A percentile compares a stretch with the other conserved stretches of the same genome.
Conservation (phyloP, 2,888 invertebrate species). For the Ceraclea dissimilis region DNA sequence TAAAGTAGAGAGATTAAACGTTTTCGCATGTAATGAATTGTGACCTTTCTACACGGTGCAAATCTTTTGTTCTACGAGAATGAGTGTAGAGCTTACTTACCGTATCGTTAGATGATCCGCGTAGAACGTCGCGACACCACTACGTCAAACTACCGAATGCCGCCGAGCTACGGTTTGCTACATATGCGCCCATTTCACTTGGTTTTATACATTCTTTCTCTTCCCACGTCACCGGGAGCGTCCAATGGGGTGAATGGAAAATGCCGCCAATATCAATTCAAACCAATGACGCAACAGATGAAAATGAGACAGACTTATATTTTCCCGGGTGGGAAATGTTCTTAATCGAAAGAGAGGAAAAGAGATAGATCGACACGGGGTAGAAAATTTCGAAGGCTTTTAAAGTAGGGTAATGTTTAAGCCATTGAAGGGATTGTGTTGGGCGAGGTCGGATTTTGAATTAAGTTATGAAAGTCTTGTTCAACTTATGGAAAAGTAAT, state of each 20-base stretch:
- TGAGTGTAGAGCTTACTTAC: neutral
- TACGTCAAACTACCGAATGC: constrained; percentile 16
- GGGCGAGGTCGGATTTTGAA: constrained; percentile 20
- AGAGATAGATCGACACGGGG: constrained; percentile 13
- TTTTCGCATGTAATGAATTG: neutral
- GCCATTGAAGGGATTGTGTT: constrained; percentile 12
- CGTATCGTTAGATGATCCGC: constrained; percentile 15
- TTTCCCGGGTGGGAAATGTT: neutral
- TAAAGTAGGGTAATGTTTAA: constrained; percentile 22
- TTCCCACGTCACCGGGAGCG: constrained; percentile 18
- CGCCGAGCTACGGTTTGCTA: constrained; percentile 10
- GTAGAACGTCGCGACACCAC: constrained; percentile 10
- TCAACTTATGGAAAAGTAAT: neutral
- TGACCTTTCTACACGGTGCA: neutral
- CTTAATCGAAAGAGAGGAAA: neutral
- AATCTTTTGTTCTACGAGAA: constrained; percentile 1
- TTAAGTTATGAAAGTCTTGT: neutral
- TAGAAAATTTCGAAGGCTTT: neutral
- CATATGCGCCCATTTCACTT: constrained; percentile 15
- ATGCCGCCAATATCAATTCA: constrained; percentile 17
- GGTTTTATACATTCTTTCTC: constrained; percentile 19
- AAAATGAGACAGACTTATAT: neutral
- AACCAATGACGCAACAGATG: constrained; percentile 15
- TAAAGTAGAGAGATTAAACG: neutral
- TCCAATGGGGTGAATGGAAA: constrained; percentile 14